Evolutionary conservation across 1,140 invertebrate species (phyloP), one percentile per base, ranked within the genome.

Genomic region (Orussus abietinus): DNA sequence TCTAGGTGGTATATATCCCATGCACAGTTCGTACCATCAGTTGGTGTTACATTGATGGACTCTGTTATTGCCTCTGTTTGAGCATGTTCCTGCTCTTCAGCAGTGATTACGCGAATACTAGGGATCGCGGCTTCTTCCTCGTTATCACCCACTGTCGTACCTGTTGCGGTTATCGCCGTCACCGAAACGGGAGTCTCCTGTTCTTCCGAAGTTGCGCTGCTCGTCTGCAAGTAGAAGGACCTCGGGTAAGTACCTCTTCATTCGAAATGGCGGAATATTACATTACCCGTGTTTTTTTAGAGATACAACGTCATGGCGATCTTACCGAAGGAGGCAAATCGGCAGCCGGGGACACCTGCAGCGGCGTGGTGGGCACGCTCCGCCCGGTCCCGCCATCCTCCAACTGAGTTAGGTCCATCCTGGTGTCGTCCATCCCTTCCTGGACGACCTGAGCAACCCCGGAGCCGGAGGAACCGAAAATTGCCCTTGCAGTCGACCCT

Each of bases 351-450:
- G 85, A 86, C 17, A 83, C 80, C 64, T 87, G 83, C 21, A 84
- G 71, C 9, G 87, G 84, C 2, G 83, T 86, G 7, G 79, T 82
- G 0, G 85, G 84, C 7, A 86, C 83, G 64, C 80, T 85, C 30
- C 83, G 66, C 7, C 81, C 81, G 20, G 79, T 80, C 28, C 78
- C 58, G 62, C 78, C 72, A 34, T 85, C 82, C 53, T 85, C 84
- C 52, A 86, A 73, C 44, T 82, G 80, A 9, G 75, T 75, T 11
- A 88, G 65, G 63, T 90, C 87, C 64, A 88, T 82, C 51, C 85
- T 75, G 1, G 84, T 87, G 58, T 89, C 85, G 57, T 88, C 85
- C 72, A 88, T 82, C 4, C 81, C 77, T 64, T 84, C 82, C 35
- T 77, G 77, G 15, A 75, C 72, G 41, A 63, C 70, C 52, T 73